Evolutionary conservation across 2,888 invertebrate genomes (phyloP).

Genomic region (Axea sp.): DNA sequence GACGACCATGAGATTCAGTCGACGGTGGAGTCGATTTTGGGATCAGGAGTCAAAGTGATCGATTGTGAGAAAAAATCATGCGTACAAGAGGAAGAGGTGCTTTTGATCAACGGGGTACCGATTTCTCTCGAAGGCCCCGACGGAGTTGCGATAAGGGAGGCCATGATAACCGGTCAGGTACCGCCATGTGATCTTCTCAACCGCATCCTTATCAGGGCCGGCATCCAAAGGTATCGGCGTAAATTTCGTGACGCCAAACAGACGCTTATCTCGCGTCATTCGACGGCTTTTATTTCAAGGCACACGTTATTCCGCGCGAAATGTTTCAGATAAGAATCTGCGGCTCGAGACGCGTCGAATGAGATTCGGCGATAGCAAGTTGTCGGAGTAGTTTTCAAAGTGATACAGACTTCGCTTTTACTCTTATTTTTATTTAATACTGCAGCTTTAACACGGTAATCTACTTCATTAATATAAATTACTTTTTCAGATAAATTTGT

Average conservation of each 20-base stretch:
- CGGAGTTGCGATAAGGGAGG: slow-evolving; percentile 85
- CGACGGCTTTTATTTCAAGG: slow-evolving; percentile 28
- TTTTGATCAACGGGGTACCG: slow-evolving; percentile 86
- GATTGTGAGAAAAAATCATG: slow-evolving; percentile 88
- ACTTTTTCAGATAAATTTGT: too few species aligned
- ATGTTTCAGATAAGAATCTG: slow-evolving; percentile 22
- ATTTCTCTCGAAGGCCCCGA: slow-evolving; percentile 85
- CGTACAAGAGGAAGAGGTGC: slow-evolving; percentile 85
- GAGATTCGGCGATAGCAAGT: slow-evolving; percentile 19
- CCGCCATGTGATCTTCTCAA: slow-evolving; percentile 87
- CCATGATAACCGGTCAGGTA: slow-evolving; percentile 85
- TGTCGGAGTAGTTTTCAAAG: slow-evolving; percentile 1
- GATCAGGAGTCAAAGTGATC: slow-evolving; percentile 85
- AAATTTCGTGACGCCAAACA: slow-evolving; percentile 29
- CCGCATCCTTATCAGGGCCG: slow-evolving; percentile 84
- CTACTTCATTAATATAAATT: too few species aligned
- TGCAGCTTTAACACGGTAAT: not conserved
- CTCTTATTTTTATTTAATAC: slow-evolving; percentile 1
- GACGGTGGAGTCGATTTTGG: slow-evolving; percentile 87
- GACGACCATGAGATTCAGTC: slow-evolving; percentile 87
- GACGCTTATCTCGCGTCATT: slow-evolving; percentile 23
- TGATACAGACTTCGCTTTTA: slow-evolving; percentile 3
- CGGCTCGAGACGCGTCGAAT: not conserved
- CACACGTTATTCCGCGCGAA: slow-evolving; percentile 23
- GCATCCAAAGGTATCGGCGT: slow-evolving; percentile 80